These are phyloP conservation scores for Beris morrisii DNA, from an alignment of 2,888 invertebrate genomes.

Conservation along the genomic window DNA sequence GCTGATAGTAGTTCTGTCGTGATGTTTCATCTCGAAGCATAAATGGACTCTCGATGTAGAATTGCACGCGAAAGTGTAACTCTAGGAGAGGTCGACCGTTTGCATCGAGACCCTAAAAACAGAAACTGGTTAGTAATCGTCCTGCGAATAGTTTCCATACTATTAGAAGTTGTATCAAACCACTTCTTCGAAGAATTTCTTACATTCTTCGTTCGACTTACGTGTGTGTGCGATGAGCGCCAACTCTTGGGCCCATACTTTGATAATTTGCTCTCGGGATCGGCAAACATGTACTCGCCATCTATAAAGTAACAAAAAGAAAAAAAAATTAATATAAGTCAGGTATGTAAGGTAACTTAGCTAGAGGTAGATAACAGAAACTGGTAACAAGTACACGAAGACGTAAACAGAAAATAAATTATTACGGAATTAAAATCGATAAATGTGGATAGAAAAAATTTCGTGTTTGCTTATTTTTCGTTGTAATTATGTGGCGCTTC, in stretches of 20 bases:
- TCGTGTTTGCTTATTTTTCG: slow-evolving; percentile 29
- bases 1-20: slow-evolving; percentile 91
- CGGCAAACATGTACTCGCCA: slow-evolving; percentile 94
- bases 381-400: background rate
- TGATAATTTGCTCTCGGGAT: slow-evolving; percentile 91
- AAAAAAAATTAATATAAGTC: slow-evolving; percentile 19
- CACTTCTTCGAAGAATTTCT: background rate
- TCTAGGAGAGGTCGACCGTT: slow-evolving; percentile 87
- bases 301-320: slow-evolving; percentile 64
- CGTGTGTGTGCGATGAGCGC: slow-evolving; percentile 91
- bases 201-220: slow-evolving; percentile 58
- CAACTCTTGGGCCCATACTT: slow-evolving; percentile 96
- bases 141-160: background rate
- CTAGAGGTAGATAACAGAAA: background rate
- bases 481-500: slow-evolving; percentile 36
- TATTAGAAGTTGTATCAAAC: background rate
- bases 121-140: slow-evolving; percentile 40
- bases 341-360: too few relatives aligned
- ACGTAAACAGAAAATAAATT: background rate
- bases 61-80: slow-evolving; percentile 89
- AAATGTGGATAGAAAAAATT: background rate
- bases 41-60: slow-evolving; percentile 90
- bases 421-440: background rate
- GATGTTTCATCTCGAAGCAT: slow-evolving; percentile 89
- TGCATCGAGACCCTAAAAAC: slow-evolving; percentile 79